Conservation (phyloP, 2,888 invertebrate species). For the Epicampocera succincta region DNA sequence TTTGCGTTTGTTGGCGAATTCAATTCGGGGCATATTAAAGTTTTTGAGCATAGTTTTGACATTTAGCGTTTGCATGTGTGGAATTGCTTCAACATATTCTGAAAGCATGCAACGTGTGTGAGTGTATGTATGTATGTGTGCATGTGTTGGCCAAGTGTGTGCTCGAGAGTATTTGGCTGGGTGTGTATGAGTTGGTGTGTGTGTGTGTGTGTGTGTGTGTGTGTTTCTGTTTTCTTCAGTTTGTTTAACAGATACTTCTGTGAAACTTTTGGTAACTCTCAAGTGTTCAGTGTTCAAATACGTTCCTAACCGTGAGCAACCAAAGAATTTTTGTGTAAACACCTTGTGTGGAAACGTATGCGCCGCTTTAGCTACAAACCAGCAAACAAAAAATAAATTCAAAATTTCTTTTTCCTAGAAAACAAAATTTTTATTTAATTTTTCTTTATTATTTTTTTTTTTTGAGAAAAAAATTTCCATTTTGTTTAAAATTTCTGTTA, state of each 20-base stretch:
- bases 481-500: conserved; percentile 19
- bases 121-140: background rate
- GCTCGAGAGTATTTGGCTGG: conserved; percentile 19
- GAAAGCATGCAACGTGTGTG: background rate
- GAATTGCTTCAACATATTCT: background rate
- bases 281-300: conserved; percentile 78
- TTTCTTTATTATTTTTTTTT: conserved; percentile 18
- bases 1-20: conserved; percentile 11
- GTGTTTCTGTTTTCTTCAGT: conserved; percentile 35
- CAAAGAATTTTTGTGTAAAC: conserved; percentile 70
- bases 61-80: conserved; percentile 32
- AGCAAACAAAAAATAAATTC: conserved; percentile 17
- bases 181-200: conserved; percentile 38
- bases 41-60: conserved; percentile 44
- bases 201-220: conserved; percentile 37
- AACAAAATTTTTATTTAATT: conserved; percentile 16
- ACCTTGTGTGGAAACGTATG: conserved; percentile 74
- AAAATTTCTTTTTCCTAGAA: conserved; percentile 12
- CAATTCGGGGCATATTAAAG: conserved; percentile 13
- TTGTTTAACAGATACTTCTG: conserved; percentile 46
- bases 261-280: conserved; percentile 70
- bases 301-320: conserved; percentile 81
- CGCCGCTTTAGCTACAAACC: conserved; percentile 70
- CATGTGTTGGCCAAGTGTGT: conserved; percentile 16
- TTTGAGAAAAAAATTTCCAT: background rate